Evolutionary conservation across 2,113 vertebrate genomes (phyloP), one percentile per base, ranked within the genome.

Genomic region (Plectropomus leopardus): DNA sequence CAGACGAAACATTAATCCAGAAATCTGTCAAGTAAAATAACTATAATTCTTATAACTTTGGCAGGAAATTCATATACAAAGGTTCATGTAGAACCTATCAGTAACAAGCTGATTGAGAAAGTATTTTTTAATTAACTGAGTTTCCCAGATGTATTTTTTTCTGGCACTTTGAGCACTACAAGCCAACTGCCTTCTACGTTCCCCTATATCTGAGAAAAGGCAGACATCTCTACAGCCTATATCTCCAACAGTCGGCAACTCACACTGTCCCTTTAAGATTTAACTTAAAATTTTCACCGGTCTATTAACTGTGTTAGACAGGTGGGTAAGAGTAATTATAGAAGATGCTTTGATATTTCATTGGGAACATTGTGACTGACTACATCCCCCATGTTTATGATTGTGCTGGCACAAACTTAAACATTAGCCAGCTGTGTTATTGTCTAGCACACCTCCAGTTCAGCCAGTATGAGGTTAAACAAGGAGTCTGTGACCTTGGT

Each of bases 401-500:
- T 24, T 11, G 23, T 23, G 21, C 28, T 58, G 55, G 30, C 55
- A 50, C 19, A 50, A 34, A 45, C 44, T 57, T 40, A 7, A 10
- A 40, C 36, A 40, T 40, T n/a, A 57, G 44, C 30, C 53, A 76
- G 28, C 54, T 54, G 24, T 67, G 14, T 60, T 54, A 72, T 57
- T 45, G 51, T 64, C 66, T 13, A 15, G 17, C 17, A 5, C 5
- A 8, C 13, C 8, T n/a, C 32, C 48, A 14, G 1, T 24, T 24
- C 19, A 64, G 32, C 16, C 34, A 69, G 42, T 4, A 24, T 4
- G 1, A n/a, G 78, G n/a, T 70, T 24, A 44, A 47, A 67, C 23
- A 24, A 48, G 30, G n/a, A 19, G 32, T 66, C 60, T 7, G 70
- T 74, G 80, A 86, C 82, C 82, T 86, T 72, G 66, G 55, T 76